These are phyloP conservation scores for Aricia agestis DNA, from an alignment of 1,140 invertebrate genomes.

Conservation along the genomic window DNA sequence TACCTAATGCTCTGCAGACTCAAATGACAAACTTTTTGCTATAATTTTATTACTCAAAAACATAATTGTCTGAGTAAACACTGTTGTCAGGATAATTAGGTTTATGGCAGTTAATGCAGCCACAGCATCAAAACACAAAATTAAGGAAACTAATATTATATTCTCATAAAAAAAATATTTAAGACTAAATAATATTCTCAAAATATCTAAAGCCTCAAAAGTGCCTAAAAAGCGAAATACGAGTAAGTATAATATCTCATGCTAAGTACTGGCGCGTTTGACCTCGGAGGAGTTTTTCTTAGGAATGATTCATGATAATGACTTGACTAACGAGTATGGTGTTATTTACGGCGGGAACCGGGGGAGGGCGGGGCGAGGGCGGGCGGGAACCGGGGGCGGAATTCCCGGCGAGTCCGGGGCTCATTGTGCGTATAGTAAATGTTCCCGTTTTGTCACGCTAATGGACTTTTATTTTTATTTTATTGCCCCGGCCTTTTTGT, in stretches of 20 bases:
- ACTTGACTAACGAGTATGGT: not conserved
- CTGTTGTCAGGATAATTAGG: too few species aligned
- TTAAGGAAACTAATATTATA: too few species aligned
- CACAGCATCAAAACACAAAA: too few species aligned
- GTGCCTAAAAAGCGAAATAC: not conserved
- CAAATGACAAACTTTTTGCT: too few species aligned
- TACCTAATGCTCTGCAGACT: too few species aligned
- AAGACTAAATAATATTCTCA: too few species aligned
- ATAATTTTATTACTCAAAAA: too few species aligned
- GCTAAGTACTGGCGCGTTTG: not conserved
- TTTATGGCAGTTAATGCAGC: too few species aligned
- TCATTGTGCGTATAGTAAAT: conserved; percentile 1
- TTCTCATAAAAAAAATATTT: too few species aligned
- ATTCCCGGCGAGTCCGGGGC: not conserved
- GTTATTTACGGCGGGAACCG: not conserved
- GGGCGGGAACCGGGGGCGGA: not conserved
- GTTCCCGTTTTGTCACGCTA: not conserved
- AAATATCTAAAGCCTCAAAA: too few species aligned
- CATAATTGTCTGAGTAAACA: too few species aligned
- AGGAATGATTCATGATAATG: not conserved
- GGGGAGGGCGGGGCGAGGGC: too few species aligned
- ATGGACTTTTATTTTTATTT: conserved; percentile 4
- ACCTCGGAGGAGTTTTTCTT: conserved; percentile 2
- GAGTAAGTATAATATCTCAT: not conserved
- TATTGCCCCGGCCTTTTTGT: not conserved